Evolutionary conservation across 2,797 vertebrate genomes (phyloP).

Genomic region (Yasuhikotakia modesta): DNA sequence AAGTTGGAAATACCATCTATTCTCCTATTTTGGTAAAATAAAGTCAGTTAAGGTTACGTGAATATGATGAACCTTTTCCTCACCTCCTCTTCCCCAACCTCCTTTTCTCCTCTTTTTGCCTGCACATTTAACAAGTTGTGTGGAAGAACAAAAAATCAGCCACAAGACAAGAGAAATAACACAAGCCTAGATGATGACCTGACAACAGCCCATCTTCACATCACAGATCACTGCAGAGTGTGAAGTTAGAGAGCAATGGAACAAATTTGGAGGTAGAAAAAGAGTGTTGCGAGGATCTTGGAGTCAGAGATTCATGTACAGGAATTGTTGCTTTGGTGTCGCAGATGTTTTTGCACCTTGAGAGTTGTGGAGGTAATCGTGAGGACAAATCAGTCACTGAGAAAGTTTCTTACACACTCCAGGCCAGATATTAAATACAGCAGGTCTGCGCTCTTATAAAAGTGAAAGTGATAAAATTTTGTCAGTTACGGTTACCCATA

Average conservation of each 20-base stretch:
- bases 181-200: neutral
- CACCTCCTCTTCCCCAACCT: neutral
- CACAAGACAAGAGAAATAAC: neutral
- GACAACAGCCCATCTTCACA: neutral
- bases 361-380: neutral
- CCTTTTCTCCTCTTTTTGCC: no score
- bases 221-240: neutral
- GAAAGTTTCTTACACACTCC: conserved; percentile 8
- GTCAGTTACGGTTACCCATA: no score
- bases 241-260: neutral
- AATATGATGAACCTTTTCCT: neutral
- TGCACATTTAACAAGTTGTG: neutral
- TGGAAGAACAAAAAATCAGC: neutral
- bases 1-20: neutral
- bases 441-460: conserved; percentile 10
- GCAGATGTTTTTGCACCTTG: conserved; percentile 25
- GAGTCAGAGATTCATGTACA: neutral
- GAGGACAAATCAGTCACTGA: neutral
- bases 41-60: neutral
- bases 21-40: neutral
- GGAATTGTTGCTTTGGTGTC: conserved; percentile 2
- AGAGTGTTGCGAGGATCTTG: neutral
- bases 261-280: neutral
- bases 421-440: conserved; percentile 4
- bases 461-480: no score